Base-by-base conservation (phyloP, 1,140 invertebrate genomes). In the Drosophila nigrodunni region DNA sequence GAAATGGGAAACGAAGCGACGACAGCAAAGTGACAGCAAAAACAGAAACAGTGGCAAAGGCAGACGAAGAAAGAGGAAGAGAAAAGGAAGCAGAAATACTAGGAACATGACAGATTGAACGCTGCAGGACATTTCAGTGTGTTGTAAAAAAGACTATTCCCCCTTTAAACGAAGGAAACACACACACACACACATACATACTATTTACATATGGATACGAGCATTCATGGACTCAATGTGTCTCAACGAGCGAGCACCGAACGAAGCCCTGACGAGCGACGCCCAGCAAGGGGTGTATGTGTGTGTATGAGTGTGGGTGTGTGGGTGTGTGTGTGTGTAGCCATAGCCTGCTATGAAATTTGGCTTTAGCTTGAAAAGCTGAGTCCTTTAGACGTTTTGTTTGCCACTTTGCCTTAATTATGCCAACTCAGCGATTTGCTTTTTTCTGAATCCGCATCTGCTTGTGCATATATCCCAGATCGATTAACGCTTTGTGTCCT, bases 351-450 rank as follows among this genome's bases (percentile, higher is more conserved):
- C 3, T 4, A 6, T 57, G 54, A 47, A 39, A 64, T 46, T 10
- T 3, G 30, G 49, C 44, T 65, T 49, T 9, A 61, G 43, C 65
- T 75, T 55, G 47, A 78, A 43, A 43, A 6, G 7, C 49, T 50
- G 5, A 71, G 83, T 64, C 61, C 68, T 59, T 52, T 71, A 70
- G 82, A 70, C 82, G 75, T 77, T 87, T 82, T 87, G 79, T 87
- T 87, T 82, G 82, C 76, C 72, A 83, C 77, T 78, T 83, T 70
- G 64, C 66, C 41, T 88, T 83, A 87, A 88, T 88, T 87, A 83
- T 88, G 83, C 83, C 74, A 52, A 57, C 60, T 75, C 80, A 72
- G 73, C 61, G 44, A 61, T 61, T 76, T 54, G 54, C 47, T 61
- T 67, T 76, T 47, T 65, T 73, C 50, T 10, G 37, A 9, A 75